Evolutionary conservation across 2,113 vertebrate species (phyloP).

Genomic region (Addax nasomaculatus): DNA sequence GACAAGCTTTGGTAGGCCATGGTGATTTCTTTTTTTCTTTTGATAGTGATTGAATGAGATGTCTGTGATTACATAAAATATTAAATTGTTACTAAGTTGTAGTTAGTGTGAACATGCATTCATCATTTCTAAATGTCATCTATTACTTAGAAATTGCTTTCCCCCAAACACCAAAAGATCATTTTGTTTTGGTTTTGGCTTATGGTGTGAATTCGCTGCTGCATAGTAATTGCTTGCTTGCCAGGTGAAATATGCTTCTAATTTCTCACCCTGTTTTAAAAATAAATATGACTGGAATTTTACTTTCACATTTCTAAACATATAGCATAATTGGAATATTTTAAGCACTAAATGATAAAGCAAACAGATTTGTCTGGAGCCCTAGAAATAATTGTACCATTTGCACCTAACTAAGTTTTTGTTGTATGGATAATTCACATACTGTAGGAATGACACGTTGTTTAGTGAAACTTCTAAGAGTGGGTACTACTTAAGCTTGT

Average conservation of each 20-base stretch:
- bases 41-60: not conserved
- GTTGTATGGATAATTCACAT: not conserved
- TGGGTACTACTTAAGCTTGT: not conserved
- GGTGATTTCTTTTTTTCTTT: not conserved
- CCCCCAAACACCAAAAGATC: not conserved
- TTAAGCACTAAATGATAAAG: not conserved
- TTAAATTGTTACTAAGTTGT: conserved; percentile 12
- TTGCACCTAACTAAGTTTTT: not conserved
- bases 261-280: not conserved
- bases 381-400: not conserved
- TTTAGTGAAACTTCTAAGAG: not conserved
- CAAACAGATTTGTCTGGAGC: not conserved
- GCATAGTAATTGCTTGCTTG: not conserved
- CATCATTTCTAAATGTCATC: conserved; percentile 14
- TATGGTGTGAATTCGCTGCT: not conserved
- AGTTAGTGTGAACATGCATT: not conserved
- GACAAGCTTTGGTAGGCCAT: not conserved
- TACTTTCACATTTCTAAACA: not conserved
- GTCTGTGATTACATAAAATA: not conserved
- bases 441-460: not conserved
- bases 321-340: not conserved
- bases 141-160: conserved; percentile 32
- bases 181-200: not conserved
- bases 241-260: not conserved
- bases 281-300: not conserved